phyloP scores from a whole-genome alignment of 1,140 invertebrate species.

The Neelides sp. region DNA sequence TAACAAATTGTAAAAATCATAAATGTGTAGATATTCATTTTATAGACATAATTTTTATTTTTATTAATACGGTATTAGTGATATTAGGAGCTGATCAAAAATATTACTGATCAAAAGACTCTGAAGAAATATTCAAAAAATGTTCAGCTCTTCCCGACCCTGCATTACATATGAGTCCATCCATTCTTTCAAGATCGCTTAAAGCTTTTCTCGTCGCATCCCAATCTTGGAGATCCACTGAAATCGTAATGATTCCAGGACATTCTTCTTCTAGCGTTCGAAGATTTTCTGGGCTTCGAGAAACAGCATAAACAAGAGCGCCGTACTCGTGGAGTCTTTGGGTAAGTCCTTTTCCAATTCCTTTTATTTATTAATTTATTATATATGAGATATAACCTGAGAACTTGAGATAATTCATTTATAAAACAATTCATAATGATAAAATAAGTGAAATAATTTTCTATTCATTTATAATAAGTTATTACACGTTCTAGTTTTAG shows the following conservation, averaged over 20 bases:
- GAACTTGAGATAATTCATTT: no score
- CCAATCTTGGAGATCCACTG: constrained; percentile 40
- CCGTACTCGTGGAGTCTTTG: constrained; percentile 35
- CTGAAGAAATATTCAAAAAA: constrained; percentile 50
- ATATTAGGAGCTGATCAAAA: neutral
- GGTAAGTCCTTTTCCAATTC: constrained; percentile 38
- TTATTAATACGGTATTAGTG: neutral
- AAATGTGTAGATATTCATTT: neutral
- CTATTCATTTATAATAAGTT: neutral
- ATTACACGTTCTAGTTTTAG: neutral
- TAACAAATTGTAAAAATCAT: no score
- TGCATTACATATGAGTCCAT: constrained; percentile 45
- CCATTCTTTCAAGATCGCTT: constrained; percentile 35
- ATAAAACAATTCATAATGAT: neutral
- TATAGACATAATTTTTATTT: neutral
- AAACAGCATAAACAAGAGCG: constrained; percentile 38
- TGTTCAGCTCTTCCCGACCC: constrained; percentile 41
- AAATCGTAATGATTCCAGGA: constrained; percentile 36
- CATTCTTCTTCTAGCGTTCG: constrained; percentile 35
- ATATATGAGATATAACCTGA: neutral
- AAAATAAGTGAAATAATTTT: neutral
- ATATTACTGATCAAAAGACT: constrained; percentile 56
- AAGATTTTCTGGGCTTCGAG: constrained; percentile 35
- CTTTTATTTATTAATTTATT: constrained; percentile 38
- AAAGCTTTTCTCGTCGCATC: constrained; percentile 35